A percentile compares a stretch with the other conserved stretches of the same genome.
These are phyloP conservation scores for Ceyx cyanopectus DNA, from an alignment of 2,113 vertebrate genomes.

Conservation along the genomic window DNA sequence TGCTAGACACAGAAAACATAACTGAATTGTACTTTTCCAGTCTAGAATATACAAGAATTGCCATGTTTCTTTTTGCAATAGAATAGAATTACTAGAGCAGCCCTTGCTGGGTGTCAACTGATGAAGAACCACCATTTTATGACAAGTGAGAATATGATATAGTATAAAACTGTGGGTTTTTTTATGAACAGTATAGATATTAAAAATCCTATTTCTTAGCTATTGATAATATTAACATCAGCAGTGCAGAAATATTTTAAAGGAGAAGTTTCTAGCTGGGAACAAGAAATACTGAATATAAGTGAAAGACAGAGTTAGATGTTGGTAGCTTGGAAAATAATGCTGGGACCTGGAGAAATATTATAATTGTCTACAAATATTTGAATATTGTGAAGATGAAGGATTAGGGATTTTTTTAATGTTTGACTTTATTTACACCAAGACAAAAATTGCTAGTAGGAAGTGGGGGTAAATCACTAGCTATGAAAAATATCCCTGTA, in stretches of 20 bases:
- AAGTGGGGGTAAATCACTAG: background rate
- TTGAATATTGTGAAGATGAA: background rate
- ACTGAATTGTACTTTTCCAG: background rate
- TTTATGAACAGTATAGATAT: background rate
- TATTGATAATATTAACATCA: background rate
- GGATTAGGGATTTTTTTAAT: background rate
- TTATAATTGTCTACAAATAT: background rate
- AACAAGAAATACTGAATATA: background rate
- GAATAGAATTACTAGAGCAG: background rate
- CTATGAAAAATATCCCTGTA: background rate
- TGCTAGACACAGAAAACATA: background rate
- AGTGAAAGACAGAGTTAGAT: background rate
- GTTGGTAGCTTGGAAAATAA: background rate
- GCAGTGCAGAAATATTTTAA: background rate
- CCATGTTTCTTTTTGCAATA: background rate
- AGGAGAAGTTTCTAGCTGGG: background rate
- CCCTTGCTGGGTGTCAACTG: background rate
- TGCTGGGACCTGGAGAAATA: background rate
- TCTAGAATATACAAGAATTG: background rate
- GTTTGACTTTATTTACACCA: background rate
- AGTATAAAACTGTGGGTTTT: background rate
- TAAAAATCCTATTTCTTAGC: background rate
- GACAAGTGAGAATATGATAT: background rate
- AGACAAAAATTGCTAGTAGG: background rate
- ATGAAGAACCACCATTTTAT: background rate